Base-by-base conservation (phyloP, 2,888 invertebrate genomes). In the Hecatera dysodea region DNA sequence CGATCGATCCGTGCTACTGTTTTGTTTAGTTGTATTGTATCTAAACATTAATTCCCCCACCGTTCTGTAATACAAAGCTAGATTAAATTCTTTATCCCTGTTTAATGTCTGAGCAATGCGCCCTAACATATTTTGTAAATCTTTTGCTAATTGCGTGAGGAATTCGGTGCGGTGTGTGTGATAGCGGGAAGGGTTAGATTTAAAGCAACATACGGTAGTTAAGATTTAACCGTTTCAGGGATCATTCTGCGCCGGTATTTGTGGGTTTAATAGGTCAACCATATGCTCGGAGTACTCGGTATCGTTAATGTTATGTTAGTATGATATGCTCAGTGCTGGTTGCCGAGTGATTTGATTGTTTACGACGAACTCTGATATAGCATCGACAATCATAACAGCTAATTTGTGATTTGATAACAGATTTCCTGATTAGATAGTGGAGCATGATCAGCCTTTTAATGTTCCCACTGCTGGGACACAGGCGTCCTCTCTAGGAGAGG, bases 101-200 rank as follows among this genome's bases (percentile, higher is more conserved):
- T 75, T 78, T 63, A 72, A 59, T 61, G 59, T 64, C 77, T 61
- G 29, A 50, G 11, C 33, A 44, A 27, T 67, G 67, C 72, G 70
- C 68, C 68, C 70, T 69, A 83, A 78, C 81, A 70, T 75, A 80
- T 70, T 80, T 62, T 62, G 66, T 36, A 59, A 70, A 75, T 80
- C 81, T 78, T 78, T 75, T 50, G 77, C 75, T 78, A 78, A 78
- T 78, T 75, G 61, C 64, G 57, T 78, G 39, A 56, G 46, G 69
- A 61, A 64, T 61, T 60, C 19, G 27, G 29, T 29, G 67, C 46
- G 39, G 44, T 78, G 60, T 55, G 66, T n/a, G n/a, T 63, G 48
- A 52, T 78, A 64, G 65, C 46, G 78, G 24, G 5, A 63, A 64
- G 76, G 79, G 75, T 76, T 27, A 48, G 55, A 48, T 72, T 71